phyloP scores from a whole-genome alignment of 2,113 vertebrate species.

The Tonatia bakeri region DNA sequence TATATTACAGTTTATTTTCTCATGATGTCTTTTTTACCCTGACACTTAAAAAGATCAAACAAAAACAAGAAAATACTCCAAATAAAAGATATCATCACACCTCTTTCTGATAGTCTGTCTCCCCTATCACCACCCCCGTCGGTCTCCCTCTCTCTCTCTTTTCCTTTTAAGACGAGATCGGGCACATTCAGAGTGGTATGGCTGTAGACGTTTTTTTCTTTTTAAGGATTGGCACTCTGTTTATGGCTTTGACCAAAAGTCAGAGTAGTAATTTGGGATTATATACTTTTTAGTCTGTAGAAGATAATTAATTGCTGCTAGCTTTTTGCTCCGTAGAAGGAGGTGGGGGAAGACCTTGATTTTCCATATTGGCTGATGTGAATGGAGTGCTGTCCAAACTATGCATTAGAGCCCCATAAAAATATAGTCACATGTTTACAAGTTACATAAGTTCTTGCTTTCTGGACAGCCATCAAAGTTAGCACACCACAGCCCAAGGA shows the following conservation, averaged over 20 bases:
- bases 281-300: background rate
- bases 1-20: background rate
- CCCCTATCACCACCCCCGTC: rapidly evolving
- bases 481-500: constrained; percentile 26
- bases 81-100: background rate
- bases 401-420: constrained; percentile 50
- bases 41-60: constrained; percentile 33
- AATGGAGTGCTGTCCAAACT: constrained; percentile 61
- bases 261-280: background rate
- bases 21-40: background rate
- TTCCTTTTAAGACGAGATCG: background rate
- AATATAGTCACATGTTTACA: constrained; percentile 31
- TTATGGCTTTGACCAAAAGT: background rate
- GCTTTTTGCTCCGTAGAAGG: constrained; percentile 52
- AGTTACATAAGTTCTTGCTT: constrained; percentile 69
- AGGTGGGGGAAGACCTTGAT: constrained; percentile 57
- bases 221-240: background rate
- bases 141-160: background rate
- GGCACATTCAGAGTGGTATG: too few relatives aligned
- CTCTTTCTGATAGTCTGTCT: background rate
- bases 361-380: constrained; percentile 46
- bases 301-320: constrained; percentile 56
- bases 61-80: background rate
- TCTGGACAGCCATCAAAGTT: constrained; percentile 63
- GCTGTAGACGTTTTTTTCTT: background rate